phyloP scores from a whole-genome alignment of 2,113 vertebrate species.

The Todiramphus chloris region DNA sequence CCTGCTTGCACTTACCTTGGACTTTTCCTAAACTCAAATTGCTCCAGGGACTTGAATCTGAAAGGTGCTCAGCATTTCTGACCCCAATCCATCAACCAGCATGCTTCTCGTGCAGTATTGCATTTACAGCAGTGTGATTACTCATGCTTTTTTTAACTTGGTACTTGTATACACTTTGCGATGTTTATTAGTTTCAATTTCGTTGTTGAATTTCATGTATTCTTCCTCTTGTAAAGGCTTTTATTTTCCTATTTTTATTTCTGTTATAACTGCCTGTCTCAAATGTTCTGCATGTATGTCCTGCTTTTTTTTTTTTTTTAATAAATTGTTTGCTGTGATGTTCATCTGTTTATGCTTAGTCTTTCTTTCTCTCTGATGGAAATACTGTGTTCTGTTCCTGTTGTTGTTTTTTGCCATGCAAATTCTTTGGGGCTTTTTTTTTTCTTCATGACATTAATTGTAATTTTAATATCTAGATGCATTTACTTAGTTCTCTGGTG shows the following conservation, averaged over 20 bases:
- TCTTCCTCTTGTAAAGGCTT: background rate
- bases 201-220: background rate
- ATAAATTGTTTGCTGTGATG: background rate
- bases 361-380: background rate
- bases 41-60: background rate
- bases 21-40: background rate
- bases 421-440: background rate
- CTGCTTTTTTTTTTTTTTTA: background rate
- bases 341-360: background rate
- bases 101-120: background rate
- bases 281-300: background rate
- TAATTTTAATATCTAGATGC: background rate
- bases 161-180: background rate
- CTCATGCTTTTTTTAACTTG: background rate
- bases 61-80: constrained; percentile 8
- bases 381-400: background rate
- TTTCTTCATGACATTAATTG: background rate
- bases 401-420: background rate
- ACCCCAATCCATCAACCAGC: background rate
- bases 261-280: background rate
- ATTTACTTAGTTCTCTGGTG: background rate
- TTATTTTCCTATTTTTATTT: background rate
- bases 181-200: background rate
- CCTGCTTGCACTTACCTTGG: background rate
- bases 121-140: background rate